These are phyloP conservation scores for Chaunax sp. DNA, from an alignment of 2,797 vertebrate species.

Conservation along the genomic window DNA sequence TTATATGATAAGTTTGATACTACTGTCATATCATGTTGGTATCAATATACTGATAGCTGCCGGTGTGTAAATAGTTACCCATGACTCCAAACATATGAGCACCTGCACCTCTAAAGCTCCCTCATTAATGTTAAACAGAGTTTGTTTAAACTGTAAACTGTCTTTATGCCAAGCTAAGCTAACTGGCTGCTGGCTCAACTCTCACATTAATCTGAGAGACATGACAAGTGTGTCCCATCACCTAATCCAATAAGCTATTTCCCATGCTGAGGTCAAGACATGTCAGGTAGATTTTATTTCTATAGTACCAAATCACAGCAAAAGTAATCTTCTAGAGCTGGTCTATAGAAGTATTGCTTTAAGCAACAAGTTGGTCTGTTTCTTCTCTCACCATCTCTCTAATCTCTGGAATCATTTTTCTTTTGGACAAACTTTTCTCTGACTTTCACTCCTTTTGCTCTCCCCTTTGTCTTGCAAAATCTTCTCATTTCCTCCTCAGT, in stretches of 20 bases:
- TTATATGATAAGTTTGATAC: neutral
- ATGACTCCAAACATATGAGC: no score
- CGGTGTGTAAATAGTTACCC: no score
- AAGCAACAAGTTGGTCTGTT: neutral
- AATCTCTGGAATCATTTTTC: conserved; percentile 17
- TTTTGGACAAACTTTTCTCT: neutral
- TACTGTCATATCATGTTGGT: neutral
- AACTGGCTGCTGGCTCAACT: neutral
- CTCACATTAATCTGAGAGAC: neutral
- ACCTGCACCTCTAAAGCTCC: neutral
- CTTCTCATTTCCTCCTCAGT: conserved; percentile 23
- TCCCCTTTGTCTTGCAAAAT: conserved; percentile 35
- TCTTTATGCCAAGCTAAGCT: neutral
- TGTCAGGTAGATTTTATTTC: neutral
- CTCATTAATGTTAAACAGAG: no score
- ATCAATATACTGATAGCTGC: neutral
- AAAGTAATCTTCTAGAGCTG: neutral
- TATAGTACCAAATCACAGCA: neutral
- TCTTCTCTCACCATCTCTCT: neutral
- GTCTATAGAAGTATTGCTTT: no score
- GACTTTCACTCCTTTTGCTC: conserved; percentile 14
- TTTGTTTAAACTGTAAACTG: neutral
- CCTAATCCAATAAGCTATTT: neutral
- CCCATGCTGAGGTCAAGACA: neutral
- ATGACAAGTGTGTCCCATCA: neutral